Evolutionary conservation across 1,140 invertebrate species (phyloP).

Genomic region (Drosophila kurseongensis): DNA sequence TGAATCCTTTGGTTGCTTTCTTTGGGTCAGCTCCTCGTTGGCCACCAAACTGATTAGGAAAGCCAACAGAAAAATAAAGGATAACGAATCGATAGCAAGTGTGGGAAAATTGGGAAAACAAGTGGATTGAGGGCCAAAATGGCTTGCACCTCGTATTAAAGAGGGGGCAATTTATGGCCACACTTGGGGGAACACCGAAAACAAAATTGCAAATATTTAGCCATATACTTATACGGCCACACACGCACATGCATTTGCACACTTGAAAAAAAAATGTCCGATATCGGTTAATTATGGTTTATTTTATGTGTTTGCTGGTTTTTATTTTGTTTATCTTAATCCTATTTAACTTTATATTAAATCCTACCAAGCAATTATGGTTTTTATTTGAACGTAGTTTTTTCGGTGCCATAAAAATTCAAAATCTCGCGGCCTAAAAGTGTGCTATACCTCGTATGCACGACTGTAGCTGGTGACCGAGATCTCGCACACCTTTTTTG

Average conservation of each 20-base stretch:
- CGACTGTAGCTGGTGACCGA: too few species aligned
- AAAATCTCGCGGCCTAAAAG: too few species aligned
- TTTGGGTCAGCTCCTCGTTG: slow-evolving; percentile 36
- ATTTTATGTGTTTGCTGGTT: too few species aligned
- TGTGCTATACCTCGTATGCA: too few species aligned
- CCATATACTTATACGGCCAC: slow-evolving; percentile 20
- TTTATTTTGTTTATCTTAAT: too few species aligned
- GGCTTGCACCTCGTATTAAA: slow-evolving; percentile 39
- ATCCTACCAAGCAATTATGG: too few species aligned
- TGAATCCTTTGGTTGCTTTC: slow-evolving; percentile 33
- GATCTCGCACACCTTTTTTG: too few species aligned
- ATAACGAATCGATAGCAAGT: slow-evolving; percentile 39
- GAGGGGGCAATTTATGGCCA: slow-evolving; percentile 65
- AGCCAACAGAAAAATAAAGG: slow-evolving; percentile 44
- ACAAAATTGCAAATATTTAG: slow-evolving; percentile 74
- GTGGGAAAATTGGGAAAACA: not conserved
- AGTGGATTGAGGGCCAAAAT: not conserved
- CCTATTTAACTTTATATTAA: too few species aligned
- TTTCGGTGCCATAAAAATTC: too few species aligned
- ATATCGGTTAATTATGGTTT: too few species aligned
- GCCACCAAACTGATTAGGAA: slow-evolving; percentile 42
- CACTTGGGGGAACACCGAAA: slow-evolving; percentile 61
- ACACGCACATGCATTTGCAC: slow-evolving; percentile 9
- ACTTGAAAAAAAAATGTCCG: slow-evolving; percentile 7
- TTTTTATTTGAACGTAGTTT: too few species aligned